These are phyloP conservation scores for Branchipolynoe longqiensis DNA, from an alignment of 2,888 invertebrate genomes.

Conservation along the genomic window DNA sequence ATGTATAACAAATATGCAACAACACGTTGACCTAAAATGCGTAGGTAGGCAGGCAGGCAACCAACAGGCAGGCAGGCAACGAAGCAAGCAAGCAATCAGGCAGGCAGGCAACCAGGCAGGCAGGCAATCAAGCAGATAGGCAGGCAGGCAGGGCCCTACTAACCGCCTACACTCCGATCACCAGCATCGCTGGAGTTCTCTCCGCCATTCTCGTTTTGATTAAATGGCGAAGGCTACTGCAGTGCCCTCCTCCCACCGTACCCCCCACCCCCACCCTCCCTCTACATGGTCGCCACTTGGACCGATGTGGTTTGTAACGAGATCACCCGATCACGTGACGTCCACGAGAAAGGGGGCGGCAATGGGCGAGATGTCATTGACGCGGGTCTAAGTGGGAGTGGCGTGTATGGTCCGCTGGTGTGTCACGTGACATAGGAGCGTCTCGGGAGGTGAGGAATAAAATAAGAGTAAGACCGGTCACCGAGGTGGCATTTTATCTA, in stretches of 20 bases:
- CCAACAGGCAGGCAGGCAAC: not conserved
- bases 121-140: not conserved
- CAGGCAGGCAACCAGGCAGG: not conserved
- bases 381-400: not conserved
- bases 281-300: not conserved
- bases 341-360: not conserved
- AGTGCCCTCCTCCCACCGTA: not conserved
- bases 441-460: too few species aligned
- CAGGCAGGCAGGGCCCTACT: not conserved
- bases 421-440: not conserved
- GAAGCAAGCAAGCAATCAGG: not conserved
- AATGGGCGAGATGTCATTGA: conserved; percentile 2
- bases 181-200: too few species aligned
- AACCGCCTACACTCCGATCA: too few species aligned
- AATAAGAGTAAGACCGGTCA: too few species aligned
- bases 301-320: not conserved
- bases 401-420: not conserved
- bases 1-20: too few species aligned
- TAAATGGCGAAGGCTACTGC: too few species aligned
- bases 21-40: too few species aligned
- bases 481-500: too few species aligned
- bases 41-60: too few species aligned
- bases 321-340: conserved; percentile 18
- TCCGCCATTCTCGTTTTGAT: too few species aligned
- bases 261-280: not conserved